A percentile compares a stretch with the other conserved stretches of the same genome.
Evolutionary conservation across 2,888 invertebrate species (phyloP).

Genomic region (Trichogramma dendrolimi): DNA sequence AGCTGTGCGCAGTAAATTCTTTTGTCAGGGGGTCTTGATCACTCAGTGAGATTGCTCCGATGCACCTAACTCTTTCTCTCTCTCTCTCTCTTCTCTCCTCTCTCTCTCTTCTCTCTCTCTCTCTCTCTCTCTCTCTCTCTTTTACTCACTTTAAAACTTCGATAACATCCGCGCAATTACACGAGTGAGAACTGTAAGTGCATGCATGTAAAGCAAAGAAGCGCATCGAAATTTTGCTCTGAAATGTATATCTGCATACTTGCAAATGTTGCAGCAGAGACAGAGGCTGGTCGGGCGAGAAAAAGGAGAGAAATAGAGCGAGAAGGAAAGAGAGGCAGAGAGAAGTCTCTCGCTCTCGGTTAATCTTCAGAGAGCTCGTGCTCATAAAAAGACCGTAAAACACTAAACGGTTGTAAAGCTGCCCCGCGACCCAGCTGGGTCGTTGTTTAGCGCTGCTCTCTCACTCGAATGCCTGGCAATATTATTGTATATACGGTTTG

Average conservation of each 20-base stretch:
- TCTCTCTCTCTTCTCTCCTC: too few relatives aligned
- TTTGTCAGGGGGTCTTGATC: constrained; percentile 24
- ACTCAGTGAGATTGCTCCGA: neutral
- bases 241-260: too few relatives aligned
- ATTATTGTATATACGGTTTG: too few relatives aligned
- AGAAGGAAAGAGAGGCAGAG: too few relatives aligned
- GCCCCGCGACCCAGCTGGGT: constrained; percentile 37
- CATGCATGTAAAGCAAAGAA: too few relatives aligned
- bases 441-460: constrained; percentile 38
- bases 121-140: too few relatives aligned
- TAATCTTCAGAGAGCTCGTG: constrained; percentile 26
- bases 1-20: constrained; percentile 24
- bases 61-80: neutral
- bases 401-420: constrained; percentile 53
- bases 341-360: neutral
- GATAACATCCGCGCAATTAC: too few relatives aligned
- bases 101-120: too few relatives aligned
- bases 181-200: too few relatives aligned
- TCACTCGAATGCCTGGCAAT: constrained; percentile 35
- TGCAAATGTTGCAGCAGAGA: too few relatives aligned
- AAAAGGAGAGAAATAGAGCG: neutral
- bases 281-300: neutral
- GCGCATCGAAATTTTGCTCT: too few relatives aligned
- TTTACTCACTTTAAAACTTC: too few relatives aligned
- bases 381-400: constrained; percentile 53